These are phyloP conservation scores for Apodemus sylvaticus DNA, from an alignment of 2,113 vertebrate species.

Conservation along the genomic window DNA sequence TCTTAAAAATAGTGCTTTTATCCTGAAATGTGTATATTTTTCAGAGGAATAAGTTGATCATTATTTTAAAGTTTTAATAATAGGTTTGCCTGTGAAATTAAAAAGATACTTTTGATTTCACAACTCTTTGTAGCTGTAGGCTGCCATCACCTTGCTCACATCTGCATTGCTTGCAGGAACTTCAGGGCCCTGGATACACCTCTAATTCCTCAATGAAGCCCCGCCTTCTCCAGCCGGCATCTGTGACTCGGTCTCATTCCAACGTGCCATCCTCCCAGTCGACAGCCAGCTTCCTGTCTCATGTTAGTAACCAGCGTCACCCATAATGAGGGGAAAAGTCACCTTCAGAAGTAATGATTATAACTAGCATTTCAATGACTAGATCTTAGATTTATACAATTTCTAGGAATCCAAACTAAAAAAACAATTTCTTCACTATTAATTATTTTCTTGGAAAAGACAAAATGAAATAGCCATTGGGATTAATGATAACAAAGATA, in stretches of 20 bases:
- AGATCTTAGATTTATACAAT: constrained; percentile 45
- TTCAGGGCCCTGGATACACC: constrained; percentile 84
- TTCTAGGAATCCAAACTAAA: constrained; percentile 17
- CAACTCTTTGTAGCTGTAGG: neutral
- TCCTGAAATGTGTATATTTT: too few species aligned
- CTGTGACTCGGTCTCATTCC: constrained; percentile 48
- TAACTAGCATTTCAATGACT: neutral
- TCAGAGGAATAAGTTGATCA: neutral
- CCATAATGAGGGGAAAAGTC: neutral
- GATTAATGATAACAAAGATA: neutral
- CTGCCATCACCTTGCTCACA: neutral
- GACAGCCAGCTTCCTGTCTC: constrained; percentile 63
- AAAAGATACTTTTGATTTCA: constrained; percentile 31
- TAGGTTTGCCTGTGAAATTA: neutral
- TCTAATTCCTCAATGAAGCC: constrained; percentile 62
- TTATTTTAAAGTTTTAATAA: neutral
- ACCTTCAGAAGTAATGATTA: neutral
- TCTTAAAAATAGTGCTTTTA: neutral
- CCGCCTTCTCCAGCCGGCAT: constrained; percentile 8
- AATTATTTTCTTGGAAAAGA: neutral
- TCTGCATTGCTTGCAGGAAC: constrained; percentile 84
- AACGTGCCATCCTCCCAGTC: constrained; percentile 68
- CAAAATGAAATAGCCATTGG: neutral
- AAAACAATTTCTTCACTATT: neutral
- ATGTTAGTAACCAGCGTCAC: constrained; percentile 69